These are phyloP conservation scores for Coenonympha glycerion DNA, from an alignment of 2,888 invertebrate species.

Conservation along the genomic window DNA sequence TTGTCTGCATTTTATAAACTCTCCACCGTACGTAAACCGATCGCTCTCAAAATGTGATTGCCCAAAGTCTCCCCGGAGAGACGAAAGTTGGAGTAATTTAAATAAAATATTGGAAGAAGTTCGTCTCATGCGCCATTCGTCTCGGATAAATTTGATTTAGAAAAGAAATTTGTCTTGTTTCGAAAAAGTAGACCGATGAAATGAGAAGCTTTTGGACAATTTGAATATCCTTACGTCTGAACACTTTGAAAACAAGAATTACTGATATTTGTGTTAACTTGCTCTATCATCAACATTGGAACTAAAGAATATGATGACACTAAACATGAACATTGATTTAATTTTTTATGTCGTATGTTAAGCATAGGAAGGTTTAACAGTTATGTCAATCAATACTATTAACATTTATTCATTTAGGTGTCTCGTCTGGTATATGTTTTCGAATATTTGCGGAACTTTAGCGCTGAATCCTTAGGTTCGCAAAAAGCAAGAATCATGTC, in stretches of 20 bases:
- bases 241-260: background rate
- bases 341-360: no score
- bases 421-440: no score
- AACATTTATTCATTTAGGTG: no score
- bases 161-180: slow-evolving; percentile 12
- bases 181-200: background rate
- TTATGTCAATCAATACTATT: no score
- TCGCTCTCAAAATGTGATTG: background rate
- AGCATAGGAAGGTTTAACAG: no score
- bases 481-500: background rate
- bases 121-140: slow-evolving; percentile 10
- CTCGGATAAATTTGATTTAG: slow-evolving; percentile 12
- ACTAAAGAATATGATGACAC: no score
- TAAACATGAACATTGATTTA: no score
- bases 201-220: background rate
- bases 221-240: background rate
- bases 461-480: background rate
- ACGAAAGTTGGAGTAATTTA: slow-evolving; percentile 6
- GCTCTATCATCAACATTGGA: background rate
- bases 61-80: background rate
- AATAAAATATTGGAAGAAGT: slow-evolving; percentile 18
- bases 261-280: background rate
- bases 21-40: background rate
- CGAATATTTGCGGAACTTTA: no score
- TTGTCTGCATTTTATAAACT: background rate